These are phyloP conservation scores for Lycia hirtaria DNA, from an alignment of 2,888 invertebrate species.

Conservation along the genomic window DNA sequence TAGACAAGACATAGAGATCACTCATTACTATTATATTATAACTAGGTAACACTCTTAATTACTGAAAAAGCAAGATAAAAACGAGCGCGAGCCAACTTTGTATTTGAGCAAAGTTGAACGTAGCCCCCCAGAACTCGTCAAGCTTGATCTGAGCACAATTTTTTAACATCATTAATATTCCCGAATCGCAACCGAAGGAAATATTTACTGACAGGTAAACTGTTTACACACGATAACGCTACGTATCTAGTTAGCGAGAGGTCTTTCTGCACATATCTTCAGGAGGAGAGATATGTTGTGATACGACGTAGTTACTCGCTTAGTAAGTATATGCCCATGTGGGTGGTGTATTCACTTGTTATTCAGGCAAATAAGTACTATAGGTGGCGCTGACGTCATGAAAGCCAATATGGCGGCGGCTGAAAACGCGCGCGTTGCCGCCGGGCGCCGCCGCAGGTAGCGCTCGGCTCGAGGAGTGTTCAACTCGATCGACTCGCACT, in stretches of 20 bases:
- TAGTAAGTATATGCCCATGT: slow-evolving; percentile 20
- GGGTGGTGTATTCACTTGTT: slow-evolving; percentile 27
- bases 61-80: too few relatives aligned
- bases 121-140: too few relatives aligned
- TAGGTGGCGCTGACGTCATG: slow-evolving; percentile 68
- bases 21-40: too few relatives aligned
- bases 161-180: slow-evolving; percentile 12
- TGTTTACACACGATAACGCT: slow-evolving; percentile 7
- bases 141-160: not conserved
- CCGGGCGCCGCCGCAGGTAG: slow-evolving; percentile 56
- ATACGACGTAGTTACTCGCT: slow-evolving; percentile 12
- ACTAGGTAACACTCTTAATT: too few relatives aligned
- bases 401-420: slow-evolving; percentile 72
- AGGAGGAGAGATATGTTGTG: slow-evolving; percentile 6
- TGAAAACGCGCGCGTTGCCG: slow-evolving; percentile 68
- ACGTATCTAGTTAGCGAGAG: slow-evolving; percentile 7
- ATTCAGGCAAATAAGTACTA: slow-evolving; percentile 21
- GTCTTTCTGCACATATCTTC: slow-evolving; percentile 11
- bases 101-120: too few relatives aligned
- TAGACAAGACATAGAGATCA: too few relatives aligned
- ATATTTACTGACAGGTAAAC: slow-evolving; percentile 8
- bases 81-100: too few relatives aligned
- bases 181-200: slow-evolving; percentile 1
- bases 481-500: slow-evolving; percentile 59
- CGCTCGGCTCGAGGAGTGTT: slow-evolving; percentile 58